Conservation (phyloP, 1,140 invertebrate species). For the Hylaeus anthracinus region DNA sequence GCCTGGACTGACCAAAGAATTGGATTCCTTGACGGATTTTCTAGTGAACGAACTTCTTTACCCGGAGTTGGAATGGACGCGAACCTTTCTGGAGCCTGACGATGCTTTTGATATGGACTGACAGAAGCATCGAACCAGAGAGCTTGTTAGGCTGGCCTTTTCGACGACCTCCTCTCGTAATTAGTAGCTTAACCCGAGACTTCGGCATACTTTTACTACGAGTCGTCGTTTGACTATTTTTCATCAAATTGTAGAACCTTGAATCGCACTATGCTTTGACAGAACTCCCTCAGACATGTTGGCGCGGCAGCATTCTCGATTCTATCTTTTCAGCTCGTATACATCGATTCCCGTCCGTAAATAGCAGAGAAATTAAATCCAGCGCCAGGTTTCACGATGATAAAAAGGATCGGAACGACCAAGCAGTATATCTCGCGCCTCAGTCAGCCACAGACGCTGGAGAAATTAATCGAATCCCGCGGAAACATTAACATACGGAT, state of each 20-base stretch:
- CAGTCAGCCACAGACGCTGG: background rate
- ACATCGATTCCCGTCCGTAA: background rate
- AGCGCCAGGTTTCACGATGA: background rate
- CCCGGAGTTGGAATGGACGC: background rate
- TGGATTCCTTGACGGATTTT: background rate
- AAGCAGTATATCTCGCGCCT: background rate
- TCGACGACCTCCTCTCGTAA: background rate
- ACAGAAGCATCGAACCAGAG: background rate
- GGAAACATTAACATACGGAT: conserved; percentile 28
- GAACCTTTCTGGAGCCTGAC: no score
- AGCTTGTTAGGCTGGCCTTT: background rate
- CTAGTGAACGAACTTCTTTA: background rate
- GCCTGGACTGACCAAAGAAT: background rate
- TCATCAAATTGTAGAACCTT: no score
- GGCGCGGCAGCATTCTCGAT: no score
- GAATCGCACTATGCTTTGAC: no score
- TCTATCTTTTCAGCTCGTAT: no score
- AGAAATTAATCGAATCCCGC: conserved; percentile 42
- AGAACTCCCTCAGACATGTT: no score
- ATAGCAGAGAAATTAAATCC: background rate
- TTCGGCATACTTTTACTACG: background rate
- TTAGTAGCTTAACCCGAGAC: background rate
- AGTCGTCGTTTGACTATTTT: no score
- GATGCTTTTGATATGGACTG: background rate
- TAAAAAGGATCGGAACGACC: background rate